Evolutionary conservation across 2,113 vertebrate genomes (phyloP).

Genomic region (Eptesicus fuscus): DNA sequence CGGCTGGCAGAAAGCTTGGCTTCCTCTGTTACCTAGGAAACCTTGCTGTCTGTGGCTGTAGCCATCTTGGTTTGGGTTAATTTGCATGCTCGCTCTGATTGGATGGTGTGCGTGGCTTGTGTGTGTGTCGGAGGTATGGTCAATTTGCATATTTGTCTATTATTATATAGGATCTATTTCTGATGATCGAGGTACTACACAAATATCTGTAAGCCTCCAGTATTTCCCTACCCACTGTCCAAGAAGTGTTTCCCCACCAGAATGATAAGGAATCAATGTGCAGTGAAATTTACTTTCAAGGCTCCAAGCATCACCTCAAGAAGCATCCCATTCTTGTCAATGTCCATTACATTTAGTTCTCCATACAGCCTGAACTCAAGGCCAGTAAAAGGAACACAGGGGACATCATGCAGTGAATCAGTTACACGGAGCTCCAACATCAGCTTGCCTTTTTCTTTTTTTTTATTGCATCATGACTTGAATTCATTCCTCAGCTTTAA

Average conservation of each 20-base stretch:
- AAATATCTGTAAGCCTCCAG: not conserved
- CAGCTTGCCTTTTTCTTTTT: not conserved
- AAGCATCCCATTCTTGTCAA: not conserved
- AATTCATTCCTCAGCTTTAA: slow-evolving; percentile 43
- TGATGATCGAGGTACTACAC: not conserved
- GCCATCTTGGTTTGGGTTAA: too few species aligned
- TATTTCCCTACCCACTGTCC: not conserved
- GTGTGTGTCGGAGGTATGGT: too few species aligned
- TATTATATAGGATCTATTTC: too few species aligned
- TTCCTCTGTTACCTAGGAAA: too few species aligned
- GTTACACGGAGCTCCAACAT: not conserved
- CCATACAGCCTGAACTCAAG: not conserved
- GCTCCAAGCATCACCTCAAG: not conserved
- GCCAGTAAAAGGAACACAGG: not conserved
- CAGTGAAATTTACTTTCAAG: not conserved
- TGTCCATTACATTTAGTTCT: not conserved
- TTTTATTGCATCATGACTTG: not conserved
- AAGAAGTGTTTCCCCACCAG: not conserved
- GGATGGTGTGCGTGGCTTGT: too few species aligned
- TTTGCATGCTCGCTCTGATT: too few species aligned
- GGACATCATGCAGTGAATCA: not conserved
- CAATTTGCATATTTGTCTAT: too few species aligned
- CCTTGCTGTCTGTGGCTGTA: too few species aligned
- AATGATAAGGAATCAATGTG: not conserved
- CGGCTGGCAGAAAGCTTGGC: too few species aligned